Base-by-base conservation (phyloP, 2,888 invertebrate genomes). In the Therioaphis trifolii region DNA sequence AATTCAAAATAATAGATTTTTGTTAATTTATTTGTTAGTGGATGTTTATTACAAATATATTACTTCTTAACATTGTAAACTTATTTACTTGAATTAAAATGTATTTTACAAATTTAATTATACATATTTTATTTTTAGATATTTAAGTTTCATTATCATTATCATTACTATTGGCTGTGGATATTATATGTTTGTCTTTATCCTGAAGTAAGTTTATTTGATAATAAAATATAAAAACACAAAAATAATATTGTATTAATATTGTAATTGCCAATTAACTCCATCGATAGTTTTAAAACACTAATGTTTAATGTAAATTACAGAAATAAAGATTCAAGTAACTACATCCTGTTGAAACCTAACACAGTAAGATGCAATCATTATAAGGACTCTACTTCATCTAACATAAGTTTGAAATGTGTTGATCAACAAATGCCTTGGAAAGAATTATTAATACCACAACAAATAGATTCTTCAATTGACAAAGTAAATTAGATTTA, bases 401-500 rank as follows among this genome's bases (percentile, higher is more conserved):
- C 29, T 55, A 49, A 63, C 15, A 3, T 52, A 49, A 7, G 74
- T 52, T 14, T 63, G 46, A 84, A 74, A 72, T 84, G 58, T 82
- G 9, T 49, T 15, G 35, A 74, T 75, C 15, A 74, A 63, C 29
- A 82, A 43, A 90, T 92, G 86, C 94, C 94, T 77, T 94, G 94
- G 94, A 91, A 91, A 77, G 91, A 92, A 85, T 88, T 94, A 3
- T 90, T 90, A 85, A 90, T 95, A 87, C 92, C 93, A 84, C 91
- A 92, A 87, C 93, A 93, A 87, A 90, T 95, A 84, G 94, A 95
- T 88, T 89, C 90, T 87, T 93, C 94, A 49, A 90, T 95, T 86
- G 93, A 94, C 90, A 92, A 93, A 89, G 94, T 95, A 89, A 90
- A 66, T n/a, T n/a, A n/a, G n/a, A n/a, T n/a, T n/a, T n/a, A n/a